Percentiles rank a stretch among this genome's conserved stretches.
These are phyloP conservation scores for Cydia pomonella DNA, from an alignment of 1,140 invertebrate species.

Conservation along the genomic window DNA sequence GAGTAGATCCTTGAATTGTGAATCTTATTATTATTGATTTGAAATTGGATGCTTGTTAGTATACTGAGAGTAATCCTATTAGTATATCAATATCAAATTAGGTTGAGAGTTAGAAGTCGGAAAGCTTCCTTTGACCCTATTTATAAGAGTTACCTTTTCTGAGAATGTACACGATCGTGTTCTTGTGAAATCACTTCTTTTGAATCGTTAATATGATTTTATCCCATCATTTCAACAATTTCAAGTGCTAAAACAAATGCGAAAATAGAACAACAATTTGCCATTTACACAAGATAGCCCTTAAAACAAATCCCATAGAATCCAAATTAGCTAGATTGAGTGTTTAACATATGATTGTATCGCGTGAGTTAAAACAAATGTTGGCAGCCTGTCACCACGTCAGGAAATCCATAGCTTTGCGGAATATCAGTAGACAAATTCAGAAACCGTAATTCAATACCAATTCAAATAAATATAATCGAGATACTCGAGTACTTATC, in stretches of 20 bases:
- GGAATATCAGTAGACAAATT: conserved; percentile 26
- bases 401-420: conserved; percentile 57
- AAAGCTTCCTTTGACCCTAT: no score
- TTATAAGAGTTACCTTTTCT: no score
- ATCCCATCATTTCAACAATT: not conserved
- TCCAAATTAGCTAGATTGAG: not conserved
- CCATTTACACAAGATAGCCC: not conserved
- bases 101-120: no score
- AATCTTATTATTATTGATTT: no score
- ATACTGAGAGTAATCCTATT: no score
- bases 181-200: no score
- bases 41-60: no score
- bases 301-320: not conserved
- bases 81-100: no score
- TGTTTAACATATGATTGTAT: conserved; percentile 42
- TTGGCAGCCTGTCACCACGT: conserved; percentile 48
- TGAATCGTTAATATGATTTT: not conserved
- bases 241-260: conserved; percentile 6
- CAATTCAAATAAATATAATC: conserved; percentile 35
- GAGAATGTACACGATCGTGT: no score
- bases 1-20: no score
- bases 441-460: not conserved
- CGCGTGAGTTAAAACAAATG: conserved; percentile 53
- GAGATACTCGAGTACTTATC: no score
- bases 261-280: not conserved